phyloP scores from a whole-genome alignment of 2,113 vertebrate species.

The Litocranius walleri region DNA sequence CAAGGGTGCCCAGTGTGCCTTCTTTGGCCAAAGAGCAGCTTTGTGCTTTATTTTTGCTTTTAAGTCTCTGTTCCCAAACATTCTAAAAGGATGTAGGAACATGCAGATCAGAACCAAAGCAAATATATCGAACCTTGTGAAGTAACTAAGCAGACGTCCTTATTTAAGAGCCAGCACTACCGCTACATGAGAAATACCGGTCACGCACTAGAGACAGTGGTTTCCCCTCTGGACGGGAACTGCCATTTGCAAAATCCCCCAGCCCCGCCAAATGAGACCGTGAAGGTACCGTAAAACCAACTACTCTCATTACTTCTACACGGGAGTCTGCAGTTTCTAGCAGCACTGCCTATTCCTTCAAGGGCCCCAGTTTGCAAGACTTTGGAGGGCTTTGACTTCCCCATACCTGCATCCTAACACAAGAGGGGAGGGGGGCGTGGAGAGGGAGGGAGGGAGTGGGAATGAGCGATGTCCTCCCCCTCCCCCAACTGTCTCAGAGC shows the following conservation, averaged over 20 bases:
- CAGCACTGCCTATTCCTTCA: not conserved
- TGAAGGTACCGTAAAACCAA: not conserved
- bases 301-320: not conserved
- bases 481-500: too few species aligned
- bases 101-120: conserved; percentile 53
- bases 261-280: not conserved
- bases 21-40: not conserved
- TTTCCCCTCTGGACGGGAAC: not conserved
- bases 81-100: conserved; percentile 46
- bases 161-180: not conserved
- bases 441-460: too few species aligned
- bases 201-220: not conserved
- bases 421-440: too few species aligned
- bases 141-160: conserved; percentile 29
- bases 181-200: conserved; percentile 44
- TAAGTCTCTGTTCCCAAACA: conserved; percentile 37
- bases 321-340: not conserved
- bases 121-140: conserved; percentile 53
- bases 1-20: not conserved
- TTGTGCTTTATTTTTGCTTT: conserved; percentile 31
- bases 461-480: too few species aligned
- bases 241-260: not conserved
- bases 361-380: not conserved
- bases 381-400: not conserved
- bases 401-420: not conserved